Conservation (phyloP, 2,113 vertebrate genomes). For the Phalacrocorax aristotelis region DNA sequence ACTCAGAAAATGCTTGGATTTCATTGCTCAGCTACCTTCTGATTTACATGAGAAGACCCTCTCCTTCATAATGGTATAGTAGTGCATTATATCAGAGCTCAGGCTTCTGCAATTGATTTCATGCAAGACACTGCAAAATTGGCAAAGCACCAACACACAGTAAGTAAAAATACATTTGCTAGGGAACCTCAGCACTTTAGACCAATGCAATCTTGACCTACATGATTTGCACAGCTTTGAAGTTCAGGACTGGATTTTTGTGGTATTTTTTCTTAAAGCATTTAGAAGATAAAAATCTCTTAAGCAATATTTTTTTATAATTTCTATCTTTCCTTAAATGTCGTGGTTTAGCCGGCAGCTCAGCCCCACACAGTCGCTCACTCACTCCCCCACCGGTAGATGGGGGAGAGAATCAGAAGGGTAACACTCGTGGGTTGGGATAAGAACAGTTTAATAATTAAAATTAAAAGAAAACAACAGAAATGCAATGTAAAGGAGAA, state of each 20-base stretch:
- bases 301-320: background rate
- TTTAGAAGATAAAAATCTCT: background rate
- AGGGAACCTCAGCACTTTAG: background rate
- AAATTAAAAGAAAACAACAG: no score
- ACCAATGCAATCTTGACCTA: background rate
- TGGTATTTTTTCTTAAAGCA: background rate
- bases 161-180: background rate
- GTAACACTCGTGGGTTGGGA: no score
- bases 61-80: background rate
- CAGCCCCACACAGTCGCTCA: no score
- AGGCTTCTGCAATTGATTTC: background rate
- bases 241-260: background rate
- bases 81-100: background rate
- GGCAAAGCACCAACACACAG: background rate
- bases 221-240: background rate
- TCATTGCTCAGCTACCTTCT: background rate
- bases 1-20: background rate
- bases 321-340: background rate
- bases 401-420: no score
- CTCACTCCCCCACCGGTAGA: no score
- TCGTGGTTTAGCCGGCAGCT: no score
- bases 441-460: no score
- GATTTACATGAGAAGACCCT: background rate
- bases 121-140: background rate
- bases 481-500: no score